Evolutionary conservation across 2,797 vertebrate species (phyloP).

Genomic region (Diplodus puntazzo): DNA sequence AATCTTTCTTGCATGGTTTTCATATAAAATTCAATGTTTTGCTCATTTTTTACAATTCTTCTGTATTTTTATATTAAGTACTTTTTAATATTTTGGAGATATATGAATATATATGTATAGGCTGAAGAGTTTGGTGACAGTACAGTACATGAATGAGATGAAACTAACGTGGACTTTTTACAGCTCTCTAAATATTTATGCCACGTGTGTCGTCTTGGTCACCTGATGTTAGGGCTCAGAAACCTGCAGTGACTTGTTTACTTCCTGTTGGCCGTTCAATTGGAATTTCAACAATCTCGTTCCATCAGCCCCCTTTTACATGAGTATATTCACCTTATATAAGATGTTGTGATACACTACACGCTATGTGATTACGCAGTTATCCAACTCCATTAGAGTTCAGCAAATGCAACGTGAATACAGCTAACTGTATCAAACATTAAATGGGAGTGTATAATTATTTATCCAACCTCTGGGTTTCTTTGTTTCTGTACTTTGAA

Average conservation of each 20-base stretch:
- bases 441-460: conserved; percentile 86
- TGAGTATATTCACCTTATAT: conserved; percentile 62
- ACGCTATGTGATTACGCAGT: conserved; percentile 54
- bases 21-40: conserved; percentile 87
- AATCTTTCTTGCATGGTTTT: conserved; percentile 86
- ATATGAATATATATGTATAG: conserved; percentile 85
- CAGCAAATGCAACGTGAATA: conserved; percentile 60
- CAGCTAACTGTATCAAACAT: conserved; percentile 80
- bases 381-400: conserved; percentile 63
- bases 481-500: conserved; percentile 80
- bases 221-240: conserved; percentile 77
- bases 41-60: conserved; percentile 89
- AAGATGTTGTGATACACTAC: conserved; percentile 73
- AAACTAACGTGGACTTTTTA: conserved; percentile 78
- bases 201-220: conserved; percentile 79
- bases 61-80: conserved; percentile 91
- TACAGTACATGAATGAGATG: conserved; percentile 76
- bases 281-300: conserved; percentile 67
- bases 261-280: conserved; percentile 76
- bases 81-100: conserved; percentile 90
- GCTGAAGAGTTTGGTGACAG: conserved; percentile 82
- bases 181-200: conserved; percentile 81
- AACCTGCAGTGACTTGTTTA: conserved; percentile 83
- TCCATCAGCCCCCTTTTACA: conserved; percentile 66
- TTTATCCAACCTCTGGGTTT: conserved; percentile 80